These are phyloP conservation scores for Conus betulinus DNA, from an alignment of 1,140 invertebrate genomes.

Conservation along the genomic window DNA sequence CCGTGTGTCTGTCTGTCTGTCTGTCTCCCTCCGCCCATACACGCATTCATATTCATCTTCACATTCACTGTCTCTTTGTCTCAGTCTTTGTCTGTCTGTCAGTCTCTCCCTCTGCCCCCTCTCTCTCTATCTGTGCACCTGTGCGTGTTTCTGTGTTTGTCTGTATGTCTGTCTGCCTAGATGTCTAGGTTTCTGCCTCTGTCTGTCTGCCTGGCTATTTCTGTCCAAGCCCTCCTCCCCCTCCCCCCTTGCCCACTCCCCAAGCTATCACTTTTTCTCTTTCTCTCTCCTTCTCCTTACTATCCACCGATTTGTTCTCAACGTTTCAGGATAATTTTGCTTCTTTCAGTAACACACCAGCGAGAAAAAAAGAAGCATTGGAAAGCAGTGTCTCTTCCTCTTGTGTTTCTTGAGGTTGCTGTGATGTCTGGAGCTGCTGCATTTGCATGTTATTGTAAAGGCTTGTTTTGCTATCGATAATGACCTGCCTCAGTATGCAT, in stretches of 20 bases:
- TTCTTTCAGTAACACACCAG: no score
- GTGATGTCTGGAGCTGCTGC: no score
- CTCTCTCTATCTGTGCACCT: not conserved
- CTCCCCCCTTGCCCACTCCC: not conserved
- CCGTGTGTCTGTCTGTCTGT: no score
- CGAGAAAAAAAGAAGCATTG: no score
- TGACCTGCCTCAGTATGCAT: no score
- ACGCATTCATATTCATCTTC: not conserved
- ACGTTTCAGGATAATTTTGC: no score
- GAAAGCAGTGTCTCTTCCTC: no score
- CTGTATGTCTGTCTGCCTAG: not conserved
- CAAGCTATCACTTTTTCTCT: not conserved
- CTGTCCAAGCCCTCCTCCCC: not conserved
- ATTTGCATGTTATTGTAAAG: no score
- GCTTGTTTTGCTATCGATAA: no score
- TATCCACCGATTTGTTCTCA: no score
- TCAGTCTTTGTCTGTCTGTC: not conserved
- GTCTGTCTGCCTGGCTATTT: not conserved
- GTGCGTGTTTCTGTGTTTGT: not conserved
- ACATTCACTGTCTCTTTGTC: not conserved
- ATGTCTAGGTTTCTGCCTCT: not conserved
- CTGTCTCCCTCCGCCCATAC: no score
- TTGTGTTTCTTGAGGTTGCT: no score
- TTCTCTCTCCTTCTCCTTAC: conserved; percentile 17
- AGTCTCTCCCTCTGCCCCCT: not conserved